These are phyloP conservation scores for Thermophis baileyi DNA, from an alignment of 2,113 vertebrate species.

Conservation along the genomic window DNA sequence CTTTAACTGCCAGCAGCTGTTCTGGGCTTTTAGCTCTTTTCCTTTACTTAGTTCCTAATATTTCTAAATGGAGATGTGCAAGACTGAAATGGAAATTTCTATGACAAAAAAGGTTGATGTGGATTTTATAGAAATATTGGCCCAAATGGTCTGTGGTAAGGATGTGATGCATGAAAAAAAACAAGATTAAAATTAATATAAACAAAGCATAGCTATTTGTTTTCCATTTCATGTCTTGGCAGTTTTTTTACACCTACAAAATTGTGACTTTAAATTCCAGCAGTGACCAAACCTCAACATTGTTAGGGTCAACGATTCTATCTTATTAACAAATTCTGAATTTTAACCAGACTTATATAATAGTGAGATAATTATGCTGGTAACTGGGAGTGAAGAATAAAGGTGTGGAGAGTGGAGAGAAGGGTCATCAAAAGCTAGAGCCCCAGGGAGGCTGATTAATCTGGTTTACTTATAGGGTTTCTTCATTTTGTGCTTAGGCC, in stretches of 20 bases:
- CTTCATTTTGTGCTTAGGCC: slow-evolving; percentile 4
- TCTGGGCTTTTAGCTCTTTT: background rate
- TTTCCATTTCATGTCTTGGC: background rate
- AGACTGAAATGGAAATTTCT: background rate
- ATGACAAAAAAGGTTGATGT: background rate
- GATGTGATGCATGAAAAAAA: no score
- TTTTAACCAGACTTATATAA: background rate
- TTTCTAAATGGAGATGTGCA: background rate
- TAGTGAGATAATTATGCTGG: background rate
- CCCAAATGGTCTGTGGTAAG: background rate
- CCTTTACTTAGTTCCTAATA: background rate
- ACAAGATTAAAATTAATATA: background rate
- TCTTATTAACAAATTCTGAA: background rate
- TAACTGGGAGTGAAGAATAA: background rate
- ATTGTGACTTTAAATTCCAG: background rate
- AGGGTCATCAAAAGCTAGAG: background rate
- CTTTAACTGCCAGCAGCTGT: background rate
- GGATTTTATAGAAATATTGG: background rate
- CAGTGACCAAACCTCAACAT: background rate
- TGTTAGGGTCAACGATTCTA: background rate
- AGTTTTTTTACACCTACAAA: background rate
- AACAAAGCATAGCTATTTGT: background rate
- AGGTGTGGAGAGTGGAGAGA: background rate
- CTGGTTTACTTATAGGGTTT: slow-evolving; percentile 1
- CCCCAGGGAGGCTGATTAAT: background rate